Evolutionary conservation across 1,140 invertebrate species (phyloP), one percentile per base, ranked within the genome.

Genomic region (Rhyacophila brunnea): DNA sequence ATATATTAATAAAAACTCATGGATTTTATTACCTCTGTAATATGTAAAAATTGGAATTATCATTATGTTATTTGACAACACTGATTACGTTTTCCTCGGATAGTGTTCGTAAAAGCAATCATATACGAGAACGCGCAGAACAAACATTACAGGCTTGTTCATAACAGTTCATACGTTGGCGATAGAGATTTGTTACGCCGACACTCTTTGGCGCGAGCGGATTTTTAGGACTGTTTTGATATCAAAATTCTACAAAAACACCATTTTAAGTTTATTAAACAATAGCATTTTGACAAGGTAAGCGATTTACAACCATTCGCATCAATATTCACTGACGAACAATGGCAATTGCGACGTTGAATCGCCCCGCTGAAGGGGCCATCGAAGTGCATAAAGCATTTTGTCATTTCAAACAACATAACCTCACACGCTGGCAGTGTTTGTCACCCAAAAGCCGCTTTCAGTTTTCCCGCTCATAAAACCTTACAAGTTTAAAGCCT

Each of bases 381-480:
- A 55, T 55, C 42, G 45, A 14, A 53, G 50, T 18, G 14, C 36
- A 55, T 55, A 28, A 28, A 38, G 42, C 43, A 55, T 55, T 55
- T 55, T 55, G 52, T 55, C 52, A 55, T 55, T 53, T 53, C 23
- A 45, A 55, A 55, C 20, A 55, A 55, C 52, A 55, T 55, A 55
- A 55, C 52, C 52, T 55, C 52, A 55, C 32, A 35, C 43, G 2
- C 14, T 10, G 11, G 15, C n/a, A 19, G 18, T 55, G 43, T 55
- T 55, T 55, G 52, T 55, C 52, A 55, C 46, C 46, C 42, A 46
- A 36, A 45, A 55, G 44, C 17, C 23, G 23, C 23, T 45, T 20
- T 40, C 52, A 36, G 13, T 36, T 35, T 32, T 18, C 23, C 15
- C 42, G n/a, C 13, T 9, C 20, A 10, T 43, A 55, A 55, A 55